These are phyloP conservation scores for Ericerus pela DNA, from an alignment of 1,140 invertebrate species.

Conservation along the genomic window DNA sequence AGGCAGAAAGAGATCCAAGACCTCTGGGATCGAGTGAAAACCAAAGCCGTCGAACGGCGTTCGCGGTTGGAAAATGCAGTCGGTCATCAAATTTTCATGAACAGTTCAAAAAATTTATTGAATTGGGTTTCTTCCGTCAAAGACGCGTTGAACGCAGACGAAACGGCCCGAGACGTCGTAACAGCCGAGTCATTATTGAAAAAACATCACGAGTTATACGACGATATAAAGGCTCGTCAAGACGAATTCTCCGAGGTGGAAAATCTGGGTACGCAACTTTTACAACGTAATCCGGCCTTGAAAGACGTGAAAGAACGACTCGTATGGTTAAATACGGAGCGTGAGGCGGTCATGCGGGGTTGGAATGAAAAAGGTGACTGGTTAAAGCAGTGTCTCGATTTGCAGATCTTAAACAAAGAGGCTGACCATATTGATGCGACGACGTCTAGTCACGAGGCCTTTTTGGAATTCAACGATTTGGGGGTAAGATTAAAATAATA, in stretches of 20 bases:
- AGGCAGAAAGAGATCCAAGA: conserved; percentile 72
- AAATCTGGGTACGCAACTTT: conserved; percentile 54
- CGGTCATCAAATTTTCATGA: conserved; percentile 86
- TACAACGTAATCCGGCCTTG: conserved; percentile 50
- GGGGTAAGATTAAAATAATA: conserved; percentile 53
- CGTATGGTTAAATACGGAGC: conserved; percentile 56
- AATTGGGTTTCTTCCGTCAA: conserved; percentile 65
- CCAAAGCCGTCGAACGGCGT: conserved; percentile 64
- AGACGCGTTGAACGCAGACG: conserved; percentile 64
- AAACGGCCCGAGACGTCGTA: conserved; percentile 68
- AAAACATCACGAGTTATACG: conserved; percentile 74
- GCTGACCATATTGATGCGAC: conserved; percentile 94
- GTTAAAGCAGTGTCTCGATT: conserved; percentile 67
- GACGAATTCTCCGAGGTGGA: conserved; percentile 72
- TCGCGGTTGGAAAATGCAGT: conserved; percentile 78
- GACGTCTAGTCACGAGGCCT: conserved; percentile 83
- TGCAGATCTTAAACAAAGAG: conserved; percentile 86
- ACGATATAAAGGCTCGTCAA: conserved; percentile 81
- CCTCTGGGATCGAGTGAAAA: conserved; percentile 72
- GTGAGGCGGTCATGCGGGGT: conserved; percentile 53
- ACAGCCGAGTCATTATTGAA: conserved; percentile 82
- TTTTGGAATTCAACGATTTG: conserved; percentile 74
- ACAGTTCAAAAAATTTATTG: conserved; percentile 61
- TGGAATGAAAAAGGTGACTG: conserved; percentile 72
- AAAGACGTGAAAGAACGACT: conserved; percentile 55